Evolutionary conservation across 2,113 vertebrate species (phyloP), one percentile per base, ranked within the genome.

Genomic region (Orcinus orca): DNA sequence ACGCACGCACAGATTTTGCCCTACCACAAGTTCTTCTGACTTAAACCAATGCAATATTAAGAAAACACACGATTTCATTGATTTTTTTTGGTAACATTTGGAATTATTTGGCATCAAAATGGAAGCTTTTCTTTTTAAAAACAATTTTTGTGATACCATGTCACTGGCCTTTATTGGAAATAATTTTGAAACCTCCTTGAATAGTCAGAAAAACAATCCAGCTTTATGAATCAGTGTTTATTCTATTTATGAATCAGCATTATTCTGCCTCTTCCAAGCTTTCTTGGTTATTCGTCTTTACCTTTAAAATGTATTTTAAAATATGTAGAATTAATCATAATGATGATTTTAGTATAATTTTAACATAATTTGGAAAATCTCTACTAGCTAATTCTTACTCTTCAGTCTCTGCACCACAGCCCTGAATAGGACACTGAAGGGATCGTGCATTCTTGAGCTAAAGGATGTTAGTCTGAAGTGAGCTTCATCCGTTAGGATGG

Each of bases 61-160:
- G 53, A 93, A 44, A 94, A n/a, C 53, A 67, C 38, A 84, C 17
- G 50, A 21, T 65, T 81, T 91, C 6, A 76, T 10, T 95, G 11
- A 41, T 38, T 90, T 71, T 55, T 55, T 55, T 68, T 9, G 76
- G 77, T 65, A 67, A 73, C 26, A 81, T 31, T 92, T 80, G 11
- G 17, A 71, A 50, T 93, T 95, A 70, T 73, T 82, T 93, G 20
- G 11, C 65, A 77, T 93, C 23, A 60, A 62, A 91, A 62, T 74
- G 31, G 50, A 93, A 25, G 41, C 60, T 81, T 93, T 98, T 88
- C 21, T 89, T 95, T 87, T 93, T 76, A 7, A 84, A 93, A 87
- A 38, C 11, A 86, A 38, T 89, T 77, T 93, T 53, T 94, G 17
- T 92, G 68, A 38, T 90, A 31, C 8, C 11, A 60, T 76, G 60